Percentiles rank a stretch among this genome's conserved stretches.
These are phyloP conservation scores for Fistularia tabacaria DNA, from an alignment of 2,797 vertebrate species.

Conservation along the genomic window DNA sequence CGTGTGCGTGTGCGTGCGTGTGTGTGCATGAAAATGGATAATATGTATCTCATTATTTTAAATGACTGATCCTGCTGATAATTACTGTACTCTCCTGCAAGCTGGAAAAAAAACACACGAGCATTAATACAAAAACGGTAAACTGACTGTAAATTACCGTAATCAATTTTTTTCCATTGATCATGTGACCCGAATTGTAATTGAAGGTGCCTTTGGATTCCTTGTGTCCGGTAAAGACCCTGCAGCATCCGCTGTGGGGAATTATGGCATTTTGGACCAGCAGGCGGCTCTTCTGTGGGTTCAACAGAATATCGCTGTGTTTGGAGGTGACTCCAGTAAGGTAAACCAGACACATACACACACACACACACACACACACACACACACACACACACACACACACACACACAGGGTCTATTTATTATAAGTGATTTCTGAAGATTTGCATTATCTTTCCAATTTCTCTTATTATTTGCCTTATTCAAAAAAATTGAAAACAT, in stretches of 20 bases:
- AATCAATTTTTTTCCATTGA: slow-evolving; percentile 37
- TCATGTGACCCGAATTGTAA: slow-evolving; percentile 30
- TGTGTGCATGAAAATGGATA: slow-evolving; percentile 5
- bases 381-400: background rate
- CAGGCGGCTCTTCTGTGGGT: slow-evolving; percentile 77
- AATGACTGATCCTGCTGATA: slow-evolving; percentile 9
- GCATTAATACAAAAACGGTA: slow-evolving; percentile 15
- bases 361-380: background rate
- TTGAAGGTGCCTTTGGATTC: slow-evolving; percentile 77
- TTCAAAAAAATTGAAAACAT: too few species aligned
- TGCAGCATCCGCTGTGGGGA: slow-evolving; percentile 62
- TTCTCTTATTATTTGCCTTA: too few species aligned
- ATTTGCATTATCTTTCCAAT: too few species aligned
- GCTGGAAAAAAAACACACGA: slow-evolving; percentile 12
- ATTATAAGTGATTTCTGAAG: too few species aligned
- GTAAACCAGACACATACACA: slow-evolving; percentile 34
- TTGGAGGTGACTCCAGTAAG: slow-evolving; percentile 76
- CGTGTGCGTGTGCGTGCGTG: background rate
- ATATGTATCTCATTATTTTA: slow-evolving; percentile 13
- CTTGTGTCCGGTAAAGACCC: slow-evolving; percentile 73
- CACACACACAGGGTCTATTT: background rate
- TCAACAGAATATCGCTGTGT: slow-evolving; percentile 70
- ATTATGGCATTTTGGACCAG: slow-evolving; percentile 80
- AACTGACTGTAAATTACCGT: slow-evolving; percentile 36
- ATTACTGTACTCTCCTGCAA: slow-evolving; percentile 12